Conservation (phyloP, 1,140 invertebrate species). For the Eumeta japonica region DNA sequence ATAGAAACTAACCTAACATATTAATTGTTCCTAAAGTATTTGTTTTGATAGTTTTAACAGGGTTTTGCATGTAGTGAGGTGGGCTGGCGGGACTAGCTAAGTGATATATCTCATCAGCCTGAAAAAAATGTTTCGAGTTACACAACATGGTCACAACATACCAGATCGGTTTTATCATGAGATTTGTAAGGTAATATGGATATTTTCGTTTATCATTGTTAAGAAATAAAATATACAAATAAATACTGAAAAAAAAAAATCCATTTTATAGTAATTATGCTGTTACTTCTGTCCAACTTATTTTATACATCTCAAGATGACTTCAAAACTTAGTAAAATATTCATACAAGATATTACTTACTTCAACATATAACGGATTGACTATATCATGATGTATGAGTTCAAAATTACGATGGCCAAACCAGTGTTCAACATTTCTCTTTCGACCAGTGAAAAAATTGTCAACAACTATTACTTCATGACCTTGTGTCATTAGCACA, state of each 20-base stretch:
- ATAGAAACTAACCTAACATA: slow-evolving; percentile 77
- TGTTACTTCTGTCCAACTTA: not conserved
- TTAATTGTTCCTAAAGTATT: slow-evolving; percentile 99
- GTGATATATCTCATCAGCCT: slow-evolving; percentile 98
- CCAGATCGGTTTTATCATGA: not conserved
- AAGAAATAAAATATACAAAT: slow-evolving; percentile 4
- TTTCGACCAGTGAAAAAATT: slow-evolving; percentile 98
- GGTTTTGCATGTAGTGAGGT: slow-evolving; percentile 99
- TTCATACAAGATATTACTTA: too few relatives aligned
- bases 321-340: too few relatives aligned
- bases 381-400: slow-evolving; percentile 98
- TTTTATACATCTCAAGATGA: too few relatives aligned
- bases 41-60: slow-evolving; percentile 99
- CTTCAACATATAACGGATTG: slow-evolving; percentile 95
- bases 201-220: too few relatives aligned
- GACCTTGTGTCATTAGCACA: slow-evolving; percentile 90
- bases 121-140: slow-evolving; percentile 17
- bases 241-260: slow-evolving; percentile 3
- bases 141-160: too few relatives aligned
- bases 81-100: slow-evolving; percentile 97
- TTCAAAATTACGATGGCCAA: slow-evolving; percentile 99
- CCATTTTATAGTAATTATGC: not conserved
- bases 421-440: slow-evolving; percentile 97
- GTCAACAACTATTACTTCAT: slow-evolving; percentile 97
- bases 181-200: too few relatives aligned